These are phyloP conservation scores for Axea sp. DNA, from an alignment of 2,888 invertebrate genomes.

Conservation along the genomic window DNA sequence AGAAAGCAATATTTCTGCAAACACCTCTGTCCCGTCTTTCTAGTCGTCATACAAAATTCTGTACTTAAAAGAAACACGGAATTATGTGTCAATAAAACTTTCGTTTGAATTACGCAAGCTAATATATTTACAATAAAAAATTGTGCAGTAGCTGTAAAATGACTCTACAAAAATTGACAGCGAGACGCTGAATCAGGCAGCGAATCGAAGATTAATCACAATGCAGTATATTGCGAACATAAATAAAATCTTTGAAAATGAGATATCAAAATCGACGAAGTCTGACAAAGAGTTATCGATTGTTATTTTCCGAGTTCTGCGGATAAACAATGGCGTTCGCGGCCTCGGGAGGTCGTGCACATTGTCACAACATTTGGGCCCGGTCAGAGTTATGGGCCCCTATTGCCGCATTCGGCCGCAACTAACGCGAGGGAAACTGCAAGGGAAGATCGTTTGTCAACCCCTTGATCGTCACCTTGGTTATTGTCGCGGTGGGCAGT, in stretches of 20 bases:
- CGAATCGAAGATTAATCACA: slow-evolving; percentile 30
- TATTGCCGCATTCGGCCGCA: slow-evolving; percentile 66
- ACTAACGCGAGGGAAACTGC: slow-evolving; percentile 51
- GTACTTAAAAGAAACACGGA: too few relatives aligned
- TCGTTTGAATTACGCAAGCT: too few relatives aligned
- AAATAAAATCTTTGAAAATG: slow-evolving; percentile 35
- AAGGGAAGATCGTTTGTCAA: slow-evolving; percentile 61
- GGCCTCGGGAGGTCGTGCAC: slow-evolving; percentile 59
- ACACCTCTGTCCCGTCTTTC: too few relatives aligned
- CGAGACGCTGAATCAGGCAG: slow-evolving; percentile 9
- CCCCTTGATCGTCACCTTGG: slow-evolving; percentile 65
- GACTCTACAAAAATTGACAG: not conserved
- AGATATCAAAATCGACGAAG: slow-evolving; percentile 32
- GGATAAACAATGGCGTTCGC: slow-evolving; percentile 58
- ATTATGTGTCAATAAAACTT: too few relatives aligned
- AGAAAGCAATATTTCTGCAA: too few relatives aligned
- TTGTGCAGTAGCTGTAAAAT: too few relatives aligned
- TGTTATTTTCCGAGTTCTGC: slow-evolving; percentile 60
- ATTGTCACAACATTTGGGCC: slow-evolving; percentile 78
- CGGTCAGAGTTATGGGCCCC: slow-evolving; percentile 71
- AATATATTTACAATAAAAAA: too few relatives aligned
- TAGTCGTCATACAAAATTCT: too few relatives aligned
- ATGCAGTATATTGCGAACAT: slow-evolving; percentile 2
- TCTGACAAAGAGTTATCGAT: slow-evolving; percentile 41
- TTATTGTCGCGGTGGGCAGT: slow-evolving; percentile 61